phyloP scores from a whole-genome alignment of 2,888 invertebrate genomes.

The Kryphioiulus occultus region DNA sequence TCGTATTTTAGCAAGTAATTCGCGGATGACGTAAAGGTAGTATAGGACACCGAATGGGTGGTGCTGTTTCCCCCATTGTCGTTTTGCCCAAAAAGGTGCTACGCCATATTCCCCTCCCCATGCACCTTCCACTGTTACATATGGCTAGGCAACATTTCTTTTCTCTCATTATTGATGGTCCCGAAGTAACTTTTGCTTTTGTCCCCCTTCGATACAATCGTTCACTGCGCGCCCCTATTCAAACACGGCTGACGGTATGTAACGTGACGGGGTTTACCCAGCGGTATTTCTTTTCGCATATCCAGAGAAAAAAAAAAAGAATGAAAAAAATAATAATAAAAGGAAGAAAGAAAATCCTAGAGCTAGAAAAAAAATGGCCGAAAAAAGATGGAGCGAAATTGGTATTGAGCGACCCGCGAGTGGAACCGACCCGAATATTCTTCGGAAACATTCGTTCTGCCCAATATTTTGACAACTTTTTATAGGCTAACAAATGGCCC shows the following conservation, averaged over 20 bases:
- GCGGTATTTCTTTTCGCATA: no score
- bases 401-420: no score
- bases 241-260: neutral
- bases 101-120: neutral
- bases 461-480: no score
- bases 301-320: no score
- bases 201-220: neutral
- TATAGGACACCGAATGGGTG: neutral
- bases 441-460: no score
- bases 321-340: no score
- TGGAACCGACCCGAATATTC: no score
- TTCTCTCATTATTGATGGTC: neutral
- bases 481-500: no score
- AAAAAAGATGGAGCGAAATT: no score
- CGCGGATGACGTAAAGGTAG: neutral
- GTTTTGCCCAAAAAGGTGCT: neutral
- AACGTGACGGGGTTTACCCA: neutral
- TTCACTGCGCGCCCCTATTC: neutral
- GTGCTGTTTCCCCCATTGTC: neutral
- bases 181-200: neutral
- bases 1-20: neutral
- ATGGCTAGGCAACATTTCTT: neutral
- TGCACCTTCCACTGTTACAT: neutral
- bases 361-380: no score
- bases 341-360: no score